Base-by-base conservation (phyloP, 2,113 vertebrate genomes). In the Sprattus sprattus region DNA sequence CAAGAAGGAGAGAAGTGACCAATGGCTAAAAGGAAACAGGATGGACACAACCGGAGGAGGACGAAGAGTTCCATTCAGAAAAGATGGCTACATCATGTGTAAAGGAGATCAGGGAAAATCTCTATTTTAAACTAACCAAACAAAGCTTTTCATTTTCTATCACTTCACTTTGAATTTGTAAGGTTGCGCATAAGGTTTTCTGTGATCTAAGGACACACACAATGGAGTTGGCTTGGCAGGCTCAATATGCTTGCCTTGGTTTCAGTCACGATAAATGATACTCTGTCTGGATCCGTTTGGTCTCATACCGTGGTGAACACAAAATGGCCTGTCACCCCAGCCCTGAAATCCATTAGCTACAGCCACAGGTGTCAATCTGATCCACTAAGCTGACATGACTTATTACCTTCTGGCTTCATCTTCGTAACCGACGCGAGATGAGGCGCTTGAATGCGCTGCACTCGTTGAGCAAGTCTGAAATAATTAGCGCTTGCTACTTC, bases 401-500 rank as follows among this genome's bases (percentile, higher is more conserved):
- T 90, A 89, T 86, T 84, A 84, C 91, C 89, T 89, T 88, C 90
- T 89, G 80, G 46, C 91, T 90, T 92, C 92, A 92, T 94, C 92
- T 92, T 89, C 52, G 83, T 88, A 81, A 89, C 39, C 89, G 86
- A 82, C 64, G 50, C 22, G 25, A 86, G 85, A 87, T 57, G 82
- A 83, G 85, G 82, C 54, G n/a, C 44, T 83, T 28, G 88, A 84
- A 89, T 87, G 86, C 49, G 84, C 89, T 86, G 86, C 46, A 84
- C 91, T 92, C 86, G 81, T 88, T 88, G 92, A 90, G 89, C 88
- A 89, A 93, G 92, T 92, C 88, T 82, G 88, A 90, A 92, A 89
- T 93, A 94, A 94, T 94, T 94, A 94, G 92, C 92, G 85, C 90
- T 91, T 52, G 83, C 92, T 92, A 88, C 91, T 91, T 92, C 92